These are phyloP conservation scores for Taeniopygia guttata DNA, from an alignment of 2,797 vertebrate genomes.

Conservation along the genomic window DNA sequence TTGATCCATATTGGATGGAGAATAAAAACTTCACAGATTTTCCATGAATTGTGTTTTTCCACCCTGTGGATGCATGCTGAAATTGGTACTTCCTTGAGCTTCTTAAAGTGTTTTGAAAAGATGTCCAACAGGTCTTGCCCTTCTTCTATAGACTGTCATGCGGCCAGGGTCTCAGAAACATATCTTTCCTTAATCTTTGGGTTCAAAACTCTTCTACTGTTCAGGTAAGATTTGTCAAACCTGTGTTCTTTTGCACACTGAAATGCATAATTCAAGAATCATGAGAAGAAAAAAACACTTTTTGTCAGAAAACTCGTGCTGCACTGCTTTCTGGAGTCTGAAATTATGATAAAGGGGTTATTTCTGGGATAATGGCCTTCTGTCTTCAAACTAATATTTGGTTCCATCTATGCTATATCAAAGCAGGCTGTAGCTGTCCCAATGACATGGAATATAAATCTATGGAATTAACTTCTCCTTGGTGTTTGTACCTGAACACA, in stretches of 20 bases:
- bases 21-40: neutral
- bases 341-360: neutral
- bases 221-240: neutral
- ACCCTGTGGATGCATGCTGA: neutral
- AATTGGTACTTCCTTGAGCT: neutral
- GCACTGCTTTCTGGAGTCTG: neutral
- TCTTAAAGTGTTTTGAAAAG: neutral
- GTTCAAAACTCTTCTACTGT: neutral
- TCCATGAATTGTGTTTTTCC: neutral
- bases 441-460: neutral
- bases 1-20: neutral
- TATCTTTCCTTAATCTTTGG: neutral
- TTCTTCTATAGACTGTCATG: neutral
- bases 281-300: rapidly evolving
- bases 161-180: neutral
- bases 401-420: neutral
- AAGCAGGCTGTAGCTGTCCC: neutral
- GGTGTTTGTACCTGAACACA: neutral
- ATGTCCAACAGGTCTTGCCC: neutral
- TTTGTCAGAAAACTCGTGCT: neutral
- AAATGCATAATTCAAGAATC: neutral
- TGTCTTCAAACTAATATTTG: neutral
- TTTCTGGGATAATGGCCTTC: neutral
- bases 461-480: neutral
- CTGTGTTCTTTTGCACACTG: neutral